phyloP scores from a whole-genome alignment of 2,113 vertebrate genomes.

The Ornithorhynchus anatinus region DNA sequence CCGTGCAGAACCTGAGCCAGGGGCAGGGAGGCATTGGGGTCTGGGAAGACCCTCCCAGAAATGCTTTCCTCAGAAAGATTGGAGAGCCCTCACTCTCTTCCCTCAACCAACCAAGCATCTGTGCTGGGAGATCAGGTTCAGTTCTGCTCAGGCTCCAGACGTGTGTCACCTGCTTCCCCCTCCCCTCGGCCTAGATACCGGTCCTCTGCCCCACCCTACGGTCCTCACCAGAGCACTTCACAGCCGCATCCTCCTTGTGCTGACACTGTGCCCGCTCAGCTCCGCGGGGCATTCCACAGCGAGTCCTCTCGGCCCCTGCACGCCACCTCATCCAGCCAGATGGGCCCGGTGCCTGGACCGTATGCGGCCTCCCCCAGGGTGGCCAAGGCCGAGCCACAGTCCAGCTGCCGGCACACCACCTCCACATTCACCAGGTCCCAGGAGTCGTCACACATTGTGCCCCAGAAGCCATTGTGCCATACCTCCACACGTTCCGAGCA shows the following conservation, averaged over 20 bases:
- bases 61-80: background rate
- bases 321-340: slow-evolving; percentile 1
- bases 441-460: slow-evolving; percentile 35
- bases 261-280: slow-evolving; percentile 22
- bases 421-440: slow-evolving; percentile 46
- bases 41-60: background rate
- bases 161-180: background rate
- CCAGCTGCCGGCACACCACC: slow-evolving; percentile 51
- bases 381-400: background rate
- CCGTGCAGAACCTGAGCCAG: background rate
- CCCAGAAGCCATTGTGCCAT: slow-evolving; percentile 11
- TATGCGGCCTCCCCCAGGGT: slow-evolving; percentile 16
- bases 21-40: background rate
- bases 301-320: slow-evolving; percentile 32
- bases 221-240: slow-evolving; percentile 47
- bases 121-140: no score
- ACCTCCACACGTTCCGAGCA: slow-evolving; percentile 60
- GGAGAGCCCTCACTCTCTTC: background rate
- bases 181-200: background rate
- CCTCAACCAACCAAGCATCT: background rate
- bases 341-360: background rate
- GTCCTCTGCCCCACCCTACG: no score
- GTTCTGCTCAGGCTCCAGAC: no score
- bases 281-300: slow-evolving; percentile 29
- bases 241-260: slow-evolving; percentile 33